phyloP scores from a whole-genome alignment of 2,113 vertebrate genomes.

The Drymodes brunneopygia region DNA sequence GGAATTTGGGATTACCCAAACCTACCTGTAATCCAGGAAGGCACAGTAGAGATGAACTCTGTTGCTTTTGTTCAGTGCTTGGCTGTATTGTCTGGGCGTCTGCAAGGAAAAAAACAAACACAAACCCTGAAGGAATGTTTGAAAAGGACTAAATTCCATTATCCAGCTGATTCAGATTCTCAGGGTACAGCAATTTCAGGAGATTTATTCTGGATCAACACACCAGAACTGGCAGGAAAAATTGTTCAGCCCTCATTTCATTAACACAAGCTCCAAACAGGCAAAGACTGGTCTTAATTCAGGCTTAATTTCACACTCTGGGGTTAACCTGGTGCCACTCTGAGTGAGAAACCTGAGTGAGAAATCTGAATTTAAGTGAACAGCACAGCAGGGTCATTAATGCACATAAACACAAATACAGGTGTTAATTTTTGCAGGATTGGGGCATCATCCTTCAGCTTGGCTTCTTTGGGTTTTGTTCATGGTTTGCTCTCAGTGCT shows the following conservation, averaged over 20 bases:
- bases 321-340: neutral
- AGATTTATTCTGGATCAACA: neutral
- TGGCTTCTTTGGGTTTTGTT: neutral
- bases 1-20: neutral
- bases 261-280: neutral
- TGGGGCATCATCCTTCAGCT: neutral
- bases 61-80: slow-evolving; percentile 81
- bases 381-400: neutral
- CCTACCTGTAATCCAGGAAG: slow-evolving; percentile 93
- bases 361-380: neutral
- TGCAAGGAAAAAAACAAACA: slow-evolving; percentile 65
- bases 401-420: neutral
- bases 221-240: neutral
- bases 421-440: neutral
- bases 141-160: neutral
- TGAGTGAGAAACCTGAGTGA: neutral
- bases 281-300: neutral
- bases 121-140: neutral
- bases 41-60: slow-evolving; percentile 87
- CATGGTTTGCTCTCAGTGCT: neutral
- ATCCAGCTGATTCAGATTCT: neutral
- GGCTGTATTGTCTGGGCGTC: slow-evolving; percentile 77
- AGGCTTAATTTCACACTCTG: neutral
- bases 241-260: neutral
- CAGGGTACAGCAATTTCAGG: neutral